phyloP scores from a whole-genome alignment of 2,888 invertebrate genomes.

The Pollenia amentaria region DNA sequence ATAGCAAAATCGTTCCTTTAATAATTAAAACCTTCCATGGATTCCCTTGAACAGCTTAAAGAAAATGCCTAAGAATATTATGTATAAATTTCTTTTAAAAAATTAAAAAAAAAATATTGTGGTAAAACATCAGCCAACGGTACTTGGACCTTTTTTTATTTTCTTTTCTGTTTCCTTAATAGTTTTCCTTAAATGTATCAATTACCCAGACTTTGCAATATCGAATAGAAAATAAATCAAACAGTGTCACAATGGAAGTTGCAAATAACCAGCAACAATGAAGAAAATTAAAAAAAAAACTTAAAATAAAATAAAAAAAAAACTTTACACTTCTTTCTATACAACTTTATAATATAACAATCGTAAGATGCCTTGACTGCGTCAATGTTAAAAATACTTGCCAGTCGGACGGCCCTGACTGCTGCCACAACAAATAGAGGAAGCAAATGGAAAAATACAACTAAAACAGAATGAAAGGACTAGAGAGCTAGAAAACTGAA shows the following conservation, averaged over 20 bases:
- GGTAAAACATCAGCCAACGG: conserved; percentile 28
- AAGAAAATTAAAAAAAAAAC: conserved; percentile 21
- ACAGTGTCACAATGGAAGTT: conserved; percentile 61
- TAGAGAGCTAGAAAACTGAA: not conserved
- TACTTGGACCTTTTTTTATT: conserved; percentile 23
- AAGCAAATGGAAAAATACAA: conserved; percentile 11
- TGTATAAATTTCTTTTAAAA: not conserved
- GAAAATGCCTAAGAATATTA: not conserved
- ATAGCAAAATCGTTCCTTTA: too few species aligned
- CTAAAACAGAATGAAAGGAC: conserved; percentile 38
- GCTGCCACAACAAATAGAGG: conserved; percentile 23
- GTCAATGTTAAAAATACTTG: not conserved
- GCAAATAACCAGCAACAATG: conserved; percentile 40
- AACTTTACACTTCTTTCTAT: conserved; percentile 63
- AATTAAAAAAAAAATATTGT: not conserved
- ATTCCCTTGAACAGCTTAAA: not conserved
- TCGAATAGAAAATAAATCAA: conserved; percentile 68
- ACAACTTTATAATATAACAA: conserved; percentile 31
- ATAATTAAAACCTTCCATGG: too few species aligned
- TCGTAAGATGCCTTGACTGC: conserved; percentile 44
- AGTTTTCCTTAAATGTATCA: conserved; percentile 66
- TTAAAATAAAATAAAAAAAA: conserved; percentile 59
- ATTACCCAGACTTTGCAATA: conserved; percentile 64
- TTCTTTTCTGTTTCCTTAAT: not conserved
- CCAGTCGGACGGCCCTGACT: not conserved